A percentile compares a stretch with the other conserved stretches of the same genome.
Evolutionary conservation across 2,797 vertebrate species (phyloP).

Genomic region (Enteromius mattozi): DNA sequence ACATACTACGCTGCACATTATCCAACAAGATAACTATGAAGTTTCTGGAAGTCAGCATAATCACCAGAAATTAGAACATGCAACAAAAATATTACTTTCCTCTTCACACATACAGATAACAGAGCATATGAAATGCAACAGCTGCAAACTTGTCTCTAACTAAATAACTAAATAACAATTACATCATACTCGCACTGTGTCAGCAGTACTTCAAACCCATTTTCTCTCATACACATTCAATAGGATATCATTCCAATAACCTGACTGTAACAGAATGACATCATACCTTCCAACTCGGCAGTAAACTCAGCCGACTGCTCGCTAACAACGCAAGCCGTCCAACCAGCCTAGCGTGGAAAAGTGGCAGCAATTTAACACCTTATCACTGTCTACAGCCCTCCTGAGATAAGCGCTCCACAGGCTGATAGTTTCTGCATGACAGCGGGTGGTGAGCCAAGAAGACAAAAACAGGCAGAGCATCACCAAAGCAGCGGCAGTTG

Average conservation of each 20-base stretch:
- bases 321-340: slow-evolving; percentile 17
- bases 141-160: background rate
- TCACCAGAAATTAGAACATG: background rate
- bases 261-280: slow-evolving; percentile 32
- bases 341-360: background rate
- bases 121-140: slow-evolving; percentile 9
- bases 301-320: slow-evolving; percentile 37
- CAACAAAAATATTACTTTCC: background rate
- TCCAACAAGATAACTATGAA: slow-evolving; percentile 2
- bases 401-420: slow-evolving; percentile 45
- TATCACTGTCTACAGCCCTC: slow-evolving; percentile 28
- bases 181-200: slow-evolving; percentile 17
- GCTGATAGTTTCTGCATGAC: slow-evolving; percentile 32
- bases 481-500: background rate
- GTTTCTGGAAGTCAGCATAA: slow-evolving; percentile 15
- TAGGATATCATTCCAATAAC: slow-evolving; percentile 44
- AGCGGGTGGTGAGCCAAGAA: slow-evolving; percentile 36
- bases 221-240: slow-evolving; percentile 3
- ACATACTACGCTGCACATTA: background rate
- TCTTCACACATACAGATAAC: background rate
- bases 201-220: background rate
- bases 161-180: background rate
- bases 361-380: slow-evolving; percentile 24
- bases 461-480: slow-evolving; percentile 19
- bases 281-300: slow-evolving; percentile 41